phyloP scores from a whole-genome alignment of 2,888 invertebrate genomes.

The Cheiracanthium punctorium region DNA sequence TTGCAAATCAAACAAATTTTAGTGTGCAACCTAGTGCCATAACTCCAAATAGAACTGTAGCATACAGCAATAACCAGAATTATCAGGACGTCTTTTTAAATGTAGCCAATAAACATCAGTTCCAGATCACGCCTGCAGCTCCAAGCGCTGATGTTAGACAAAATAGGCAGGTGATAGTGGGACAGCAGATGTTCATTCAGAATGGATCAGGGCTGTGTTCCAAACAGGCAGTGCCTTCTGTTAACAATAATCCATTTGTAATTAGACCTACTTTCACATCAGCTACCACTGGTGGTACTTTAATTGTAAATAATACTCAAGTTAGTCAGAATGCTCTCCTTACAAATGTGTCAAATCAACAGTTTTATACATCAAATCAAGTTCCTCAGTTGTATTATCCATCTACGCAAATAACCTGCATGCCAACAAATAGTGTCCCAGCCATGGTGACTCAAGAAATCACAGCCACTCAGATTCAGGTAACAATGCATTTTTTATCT shows the following conservation, averaged over 20 bases:
- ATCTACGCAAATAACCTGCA: not conserved
- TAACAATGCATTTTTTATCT: not conserved
- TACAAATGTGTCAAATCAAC: conserved; percentile 1
- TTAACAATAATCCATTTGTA: conserved; percentile 13
- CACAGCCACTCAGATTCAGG: not conserved
- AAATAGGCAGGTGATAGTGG: not conserved
- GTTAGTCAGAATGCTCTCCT: not conserved
- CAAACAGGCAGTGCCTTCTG: conserved; percentile 3
- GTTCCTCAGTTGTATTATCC: conserved; percentile 18
- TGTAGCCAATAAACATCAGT: not conserved
- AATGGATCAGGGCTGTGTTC: not conserved
- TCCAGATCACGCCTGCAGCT: not conserved
- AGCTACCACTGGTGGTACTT: conserved; percentile 1
- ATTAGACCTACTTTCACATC: not conserved
- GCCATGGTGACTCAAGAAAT: not conserved
- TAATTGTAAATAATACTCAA: conserved; percentile 31
- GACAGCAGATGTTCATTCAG: not conserved
- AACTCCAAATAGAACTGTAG: conserved; percentile 18
- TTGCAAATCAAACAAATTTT: not conserved
- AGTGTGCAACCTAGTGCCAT: not conserved
- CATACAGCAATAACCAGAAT: conserved; percentile 24
- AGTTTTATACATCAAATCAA: conserved; percentile 1
- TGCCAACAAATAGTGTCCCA: not conserved
- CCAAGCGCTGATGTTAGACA: not conserved
- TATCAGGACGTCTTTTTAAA: conserved; percentile 4